Conservation (phyloP, 2,888 invertebrate species). For the Agrotis ipsilon region DNA sequence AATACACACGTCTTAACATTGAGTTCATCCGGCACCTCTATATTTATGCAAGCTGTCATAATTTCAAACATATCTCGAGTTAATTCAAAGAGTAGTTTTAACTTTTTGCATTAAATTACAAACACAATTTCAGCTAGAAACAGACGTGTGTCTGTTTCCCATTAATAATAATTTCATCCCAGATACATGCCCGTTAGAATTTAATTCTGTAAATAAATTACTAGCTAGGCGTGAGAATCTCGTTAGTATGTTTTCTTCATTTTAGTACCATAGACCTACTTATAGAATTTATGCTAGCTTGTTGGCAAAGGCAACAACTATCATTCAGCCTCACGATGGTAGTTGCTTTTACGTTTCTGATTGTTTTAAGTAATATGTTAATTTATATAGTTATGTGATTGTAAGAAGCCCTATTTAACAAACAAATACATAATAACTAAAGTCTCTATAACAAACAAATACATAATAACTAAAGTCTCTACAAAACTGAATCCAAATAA, state of each 20-base stretch:
- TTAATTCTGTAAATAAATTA: conserved; percentile 64
- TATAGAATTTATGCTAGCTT: conserved; percentile 4
- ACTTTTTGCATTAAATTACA: conserved; percentile 37
- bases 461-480: no score
- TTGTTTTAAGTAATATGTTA: no score
- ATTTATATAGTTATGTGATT: no score
- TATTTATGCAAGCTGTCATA: conserved; percentile 38
- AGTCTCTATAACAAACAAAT: no score
- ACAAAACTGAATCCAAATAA: no score
- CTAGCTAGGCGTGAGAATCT: conserved; percentile 52
- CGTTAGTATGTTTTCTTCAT: conserved; percentile 41
- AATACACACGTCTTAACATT: background rate
- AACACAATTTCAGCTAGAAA: conserved; percentile 50
- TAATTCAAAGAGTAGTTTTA: conserved; percentile 44
- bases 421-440: no score
- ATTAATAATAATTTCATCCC: conserved; percentile 66
- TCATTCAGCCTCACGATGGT: conserved; percentile 18
- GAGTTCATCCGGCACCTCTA: background rate
- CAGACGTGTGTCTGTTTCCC: conserved; percentile 53
- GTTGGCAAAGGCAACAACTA: background rate
- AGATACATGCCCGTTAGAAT: conserved; percentile 63
- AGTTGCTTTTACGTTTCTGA: conserved; percentile 2
- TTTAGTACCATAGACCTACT: conserved; percentile 25
- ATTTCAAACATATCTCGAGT: conserved; percentile 50
- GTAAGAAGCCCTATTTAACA: no score